Evolutionary conservation across 2,797 vertebrate genomes (phyloP).

Genomic region (Enteromius afrohamiltoni): DNA sequence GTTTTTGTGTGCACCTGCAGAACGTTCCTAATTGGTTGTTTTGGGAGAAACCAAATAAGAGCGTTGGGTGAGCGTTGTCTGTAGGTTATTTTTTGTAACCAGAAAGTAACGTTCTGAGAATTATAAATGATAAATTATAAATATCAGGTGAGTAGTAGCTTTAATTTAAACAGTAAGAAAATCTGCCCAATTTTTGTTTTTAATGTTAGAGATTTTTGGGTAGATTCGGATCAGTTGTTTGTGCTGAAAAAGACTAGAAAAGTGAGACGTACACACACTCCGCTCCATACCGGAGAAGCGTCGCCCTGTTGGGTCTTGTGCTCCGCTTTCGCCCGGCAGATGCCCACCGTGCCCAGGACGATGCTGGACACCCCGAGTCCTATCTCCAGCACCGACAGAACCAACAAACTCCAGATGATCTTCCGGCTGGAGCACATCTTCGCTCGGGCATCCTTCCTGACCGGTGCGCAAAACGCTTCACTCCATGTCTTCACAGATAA

Average conservation of each 20-base stretch:
- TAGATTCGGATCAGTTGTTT: background rate
- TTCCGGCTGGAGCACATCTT: conserved; percentile 98
- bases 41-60: background rate
- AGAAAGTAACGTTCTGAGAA: background rate
- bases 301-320: conserved; percentile 93
- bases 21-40: background rate
- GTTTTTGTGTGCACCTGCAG: background rate
- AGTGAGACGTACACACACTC: conserved; percentile 92
- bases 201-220: background rate
- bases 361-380: conserved; percentile 97
- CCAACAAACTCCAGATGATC: conserved; percentile 96
- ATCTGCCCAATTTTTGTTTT: background rate
- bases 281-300: conserved; percentile 99
- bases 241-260: conserved; percentile 68
- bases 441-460: conserved; percentile 90
- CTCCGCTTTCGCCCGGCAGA: conserved; percentile 85
- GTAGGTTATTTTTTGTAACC: background rate
- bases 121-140: no score
- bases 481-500: conserved; percentile 46
- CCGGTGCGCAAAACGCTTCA: conserved; percentile 68
- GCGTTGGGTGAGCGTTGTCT: background rate
- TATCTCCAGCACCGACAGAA: conserved; percentile 97
- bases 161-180: background rate
- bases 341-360: conserved; percentile 92
- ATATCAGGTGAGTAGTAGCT: background rate